Conservation (phyloP, 2,888 invertebrate genomes). For the Peribatodes rhomboidaria region DNA sequence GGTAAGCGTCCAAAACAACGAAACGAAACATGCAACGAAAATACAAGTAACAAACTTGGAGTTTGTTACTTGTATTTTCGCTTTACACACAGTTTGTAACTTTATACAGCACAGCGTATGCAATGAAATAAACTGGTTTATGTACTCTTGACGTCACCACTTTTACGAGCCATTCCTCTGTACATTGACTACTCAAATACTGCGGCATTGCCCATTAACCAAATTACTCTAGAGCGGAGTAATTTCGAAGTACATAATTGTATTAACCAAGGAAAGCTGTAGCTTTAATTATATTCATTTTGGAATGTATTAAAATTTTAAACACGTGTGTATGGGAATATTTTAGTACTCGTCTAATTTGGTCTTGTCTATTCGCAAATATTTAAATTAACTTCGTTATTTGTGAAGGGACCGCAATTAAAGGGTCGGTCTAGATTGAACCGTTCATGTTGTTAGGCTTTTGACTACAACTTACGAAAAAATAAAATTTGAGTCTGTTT, state of each 20-base stretch:
- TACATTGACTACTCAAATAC: neutral
- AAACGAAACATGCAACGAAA: too few species aligned
- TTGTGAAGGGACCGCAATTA: neutral
- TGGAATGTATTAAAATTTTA: slow-evolving; percentile 28
- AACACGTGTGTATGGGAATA: slow-evolving; percentile 5
- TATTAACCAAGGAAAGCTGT: slow-evolving; percentile 43
- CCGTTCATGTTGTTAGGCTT: too few species aligned
- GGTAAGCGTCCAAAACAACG: too few species aligned
- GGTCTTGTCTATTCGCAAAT: neutral
- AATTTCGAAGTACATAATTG: slow-evolving; percentile 46
- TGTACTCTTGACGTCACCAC: too few species aligned
- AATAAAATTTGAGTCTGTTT: too few species aligned
- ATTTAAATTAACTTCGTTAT: neutral
- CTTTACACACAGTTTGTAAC: too few species aligned
- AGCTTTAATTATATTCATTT: slow-evolving; percentile 44
- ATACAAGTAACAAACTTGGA: too few species aligned
- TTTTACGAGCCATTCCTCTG: neutral
- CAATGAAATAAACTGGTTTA: too few species aligned
- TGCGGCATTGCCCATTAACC: slow-evolving; percentile 34
- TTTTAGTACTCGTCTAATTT: neutral
- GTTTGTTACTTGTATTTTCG: too few species aligned
- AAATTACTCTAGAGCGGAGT: slow-evolving; percentile 34
- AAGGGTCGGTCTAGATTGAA: too few species aligned
- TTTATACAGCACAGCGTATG: too few species aligned
- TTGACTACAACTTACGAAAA: too few species aligned